These are phyloP conservation scores for Harlomillsia oculata DNA, from an alignment of 1,140 invertebrate species.

Conservation along the genomic window DNA sequence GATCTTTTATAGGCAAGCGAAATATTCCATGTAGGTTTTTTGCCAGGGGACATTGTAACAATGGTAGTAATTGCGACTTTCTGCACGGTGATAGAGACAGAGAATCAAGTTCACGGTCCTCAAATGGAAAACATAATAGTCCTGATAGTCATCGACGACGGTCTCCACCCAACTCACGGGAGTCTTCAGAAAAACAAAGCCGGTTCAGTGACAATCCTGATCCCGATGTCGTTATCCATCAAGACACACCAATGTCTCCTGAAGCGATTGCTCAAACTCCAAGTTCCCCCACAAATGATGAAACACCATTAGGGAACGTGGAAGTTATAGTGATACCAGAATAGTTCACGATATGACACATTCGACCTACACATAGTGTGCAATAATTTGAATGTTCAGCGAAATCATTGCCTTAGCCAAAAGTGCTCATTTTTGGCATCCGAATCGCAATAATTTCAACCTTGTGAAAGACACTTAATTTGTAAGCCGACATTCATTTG, in stretches of 20 bases:
- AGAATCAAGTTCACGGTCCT: neutral
- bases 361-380: too few species aligned
- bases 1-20: constrained; percentile 3
- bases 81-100: constrained; percentile 1
- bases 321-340: too few species aligned
- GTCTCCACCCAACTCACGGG: neutral
- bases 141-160: neutral
- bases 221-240: too few species aligned
- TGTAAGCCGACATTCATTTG: too few species aligned
- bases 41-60: constrained; percentile 14
- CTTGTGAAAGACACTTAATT: too few species aligned
- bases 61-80: constrained; percentile 23
- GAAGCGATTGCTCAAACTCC: neutral
- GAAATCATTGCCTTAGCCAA: too few species aligned
- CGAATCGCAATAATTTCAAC: too few species aligned
- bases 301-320: too few species aligned
- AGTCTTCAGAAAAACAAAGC: neutral
- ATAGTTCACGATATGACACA: too few species aligned
- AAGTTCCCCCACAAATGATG: neutral
- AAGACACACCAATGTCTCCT: neutral
- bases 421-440: too few species aligned
- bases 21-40: constrained; percentile 20
- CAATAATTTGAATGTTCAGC: too few species aligned
- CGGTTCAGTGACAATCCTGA: neutral
- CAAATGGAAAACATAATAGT: neutral